Base-by-base conservation (phyloP, 23 tunicate species). In the Halocynthia roretzi region DNA sequence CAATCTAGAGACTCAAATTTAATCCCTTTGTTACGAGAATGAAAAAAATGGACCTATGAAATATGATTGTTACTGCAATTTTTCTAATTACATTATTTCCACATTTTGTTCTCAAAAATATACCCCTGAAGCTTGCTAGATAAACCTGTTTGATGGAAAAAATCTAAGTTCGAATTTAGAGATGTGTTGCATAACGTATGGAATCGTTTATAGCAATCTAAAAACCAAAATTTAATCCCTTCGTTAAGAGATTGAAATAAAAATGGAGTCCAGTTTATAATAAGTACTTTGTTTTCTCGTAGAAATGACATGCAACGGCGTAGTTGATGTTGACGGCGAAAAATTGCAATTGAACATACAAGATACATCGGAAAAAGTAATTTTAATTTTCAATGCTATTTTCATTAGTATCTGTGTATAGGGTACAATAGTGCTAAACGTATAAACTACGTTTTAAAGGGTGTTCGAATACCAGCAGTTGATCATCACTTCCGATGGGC, bases 351-450 rank as follows among this genome's bases (percentile, higher is more conserved):
- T 92, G 11, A 89, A 86, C 51, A 92, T 92, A 56, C 98, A 92
- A 82, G 98, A 92, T 74, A 86, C 98, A 8, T 92, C 98, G 6
- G 98, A 92, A 74, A 92, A 82, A 81, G 96, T 90, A 76, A 56
- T 44, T 10, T 19, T 75, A n/a, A 23, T 71, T 51, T 71, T 74
- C 40, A 77, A 60, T 10, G 76, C 17, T 71, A 40, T 44, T 71
- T 10, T 10, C 62, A 12, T 12, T 10, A 23, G 62, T 71, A 8
- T 15, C 50, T 23, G 48, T 71, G 14, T 10, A 57, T 10, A 57
- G 62, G 14, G 62, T 57, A 14, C 62, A 10, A 10, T 10, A 14
- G 14, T 11, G 11, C 14, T 11, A 10, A 14, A 10, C 11, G 62
- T 57, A 10, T 10, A 14, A 57, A 11, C 62, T 71, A 15, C 67